Evolutionary conservation across 1,140 invertebrate genomes (phyloP).

Genomic region (Rhizoglyphus robini): DNA sequence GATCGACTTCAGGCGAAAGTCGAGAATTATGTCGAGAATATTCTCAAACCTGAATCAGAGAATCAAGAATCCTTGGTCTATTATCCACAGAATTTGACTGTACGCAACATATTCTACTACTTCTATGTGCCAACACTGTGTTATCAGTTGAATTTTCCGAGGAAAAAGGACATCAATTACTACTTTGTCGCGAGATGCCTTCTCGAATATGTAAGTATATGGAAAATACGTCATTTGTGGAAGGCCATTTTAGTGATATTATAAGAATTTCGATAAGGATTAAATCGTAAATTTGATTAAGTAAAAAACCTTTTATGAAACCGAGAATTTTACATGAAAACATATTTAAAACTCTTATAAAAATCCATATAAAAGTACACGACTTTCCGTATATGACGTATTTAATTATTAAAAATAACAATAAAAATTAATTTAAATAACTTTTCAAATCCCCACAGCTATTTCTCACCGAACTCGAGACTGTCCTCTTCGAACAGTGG

Average conservation of each 20-base stretch:
- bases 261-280: too few species aligned
- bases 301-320: too few species aligned
- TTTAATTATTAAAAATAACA: too few species aligned
- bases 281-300: too few species aligned
- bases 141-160: constrained; percentile 6
- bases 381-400: too few species aligned
- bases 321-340: too few species aligned
- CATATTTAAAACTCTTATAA: too few species aligned
- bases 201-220: background rate
- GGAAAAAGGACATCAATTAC: background rate
- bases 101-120: background rate
- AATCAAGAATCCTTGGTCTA: background rate
- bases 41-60: background rate
- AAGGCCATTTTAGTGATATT: background rate
- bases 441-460: too few species aligned
- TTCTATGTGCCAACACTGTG: background rate
- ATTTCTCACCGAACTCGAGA: background rate
- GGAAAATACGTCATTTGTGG: background rate
- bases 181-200: background rate
- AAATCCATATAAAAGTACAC: too few species aligned
- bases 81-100: constrained; percentile 1
- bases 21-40: background rate
- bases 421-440: too few species aligned
- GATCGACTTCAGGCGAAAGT: background rate
- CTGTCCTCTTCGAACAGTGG: background rate